phyloP scores from a whole-genome alignment of 2,888 invertebrate species.

The Agonopterix alstromeriana region DNA sequence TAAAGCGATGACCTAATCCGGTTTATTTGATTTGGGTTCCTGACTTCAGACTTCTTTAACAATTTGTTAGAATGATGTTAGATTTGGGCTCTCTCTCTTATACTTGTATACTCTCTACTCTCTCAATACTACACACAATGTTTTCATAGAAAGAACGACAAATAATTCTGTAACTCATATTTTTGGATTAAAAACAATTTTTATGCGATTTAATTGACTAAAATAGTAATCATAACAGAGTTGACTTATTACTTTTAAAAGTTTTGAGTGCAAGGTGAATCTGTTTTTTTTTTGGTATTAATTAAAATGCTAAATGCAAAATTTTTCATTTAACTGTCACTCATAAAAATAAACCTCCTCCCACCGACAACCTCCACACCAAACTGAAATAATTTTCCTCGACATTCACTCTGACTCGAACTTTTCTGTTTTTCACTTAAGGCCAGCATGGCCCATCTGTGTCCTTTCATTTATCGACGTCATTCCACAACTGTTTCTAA shows the following conservation, averaged over 20 bases:
- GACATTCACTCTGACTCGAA: not conserved
- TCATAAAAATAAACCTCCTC: too few species aligned
- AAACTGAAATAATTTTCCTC: constrained; percentile 1
- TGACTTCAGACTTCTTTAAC: constrained; percentile 56
- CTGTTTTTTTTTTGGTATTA: too few species aligned
- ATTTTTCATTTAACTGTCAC: too few species aligned
- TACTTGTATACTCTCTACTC: not conserved
- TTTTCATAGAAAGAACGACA: not conserved
- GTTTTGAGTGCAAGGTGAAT: too few species aligned
- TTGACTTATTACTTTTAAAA: too few species aligned
- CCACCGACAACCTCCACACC: not conserved
- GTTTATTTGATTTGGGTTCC: constrained; percentile 72
- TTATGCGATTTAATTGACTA: too few species aligned
- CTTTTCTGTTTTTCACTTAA: constrained; percentile 1
- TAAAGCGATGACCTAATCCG: constrained; percentile 74
- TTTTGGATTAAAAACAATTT: too few species aligned
- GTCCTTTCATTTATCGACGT: constrained; percentile 3
- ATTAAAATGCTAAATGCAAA: too few species aligned
- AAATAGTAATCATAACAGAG: too few species aligned
- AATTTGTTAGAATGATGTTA: constrained; percentile 50
- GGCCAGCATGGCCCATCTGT: not conserved
- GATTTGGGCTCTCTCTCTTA: constrained; percentile 18
- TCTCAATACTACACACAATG: not conserved
- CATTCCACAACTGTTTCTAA: not conserved
- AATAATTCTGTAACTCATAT: too few species aligned